Conservation (phyloP, 2,113 vertebrate species). For the Nanorana parkeri region DNA sequence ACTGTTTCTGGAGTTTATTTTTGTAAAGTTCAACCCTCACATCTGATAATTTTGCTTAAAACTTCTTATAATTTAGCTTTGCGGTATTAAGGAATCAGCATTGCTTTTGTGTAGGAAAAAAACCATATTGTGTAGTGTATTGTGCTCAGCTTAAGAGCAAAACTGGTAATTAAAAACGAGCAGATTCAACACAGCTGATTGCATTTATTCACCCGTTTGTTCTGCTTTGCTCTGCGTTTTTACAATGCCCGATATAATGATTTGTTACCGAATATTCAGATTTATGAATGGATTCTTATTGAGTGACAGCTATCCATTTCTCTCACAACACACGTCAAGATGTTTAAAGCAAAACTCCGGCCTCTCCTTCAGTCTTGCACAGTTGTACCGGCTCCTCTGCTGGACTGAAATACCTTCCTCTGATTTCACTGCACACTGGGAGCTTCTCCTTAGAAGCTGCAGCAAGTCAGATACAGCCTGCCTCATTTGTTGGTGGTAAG, state of each 20-base stretch:
- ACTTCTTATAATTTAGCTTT: slow-evolving; percentile 67
- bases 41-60: slow-evolving; percentile 60
- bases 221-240: slow-evolving; percentile 34
- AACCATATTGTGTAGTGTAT: slow-evolving; percentile 74
- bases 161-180: slow-evolving; percentile 75
- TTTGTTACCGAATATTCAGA: slow-evolving; percentile 10
- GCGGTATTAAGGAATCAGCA: slow-evolving; percentile 74
- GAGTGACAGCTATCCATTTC: slow-evolving; percentile 6
- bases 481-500: too few relatives aligned
- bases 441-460: too few relatives aligned
- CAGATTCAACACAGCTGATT: slow-evolving; percentile 75
- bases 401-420: too few relatives aligned
- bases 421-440: too few relatives aligned
- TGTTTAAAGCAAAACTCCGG: too few relatives aligned
- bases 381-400: too few relatives aligned
- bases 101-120: slow-evolving; percentile 62
- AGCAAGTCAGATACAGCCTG: too few relatives aligned
- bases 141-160: slow-evolving; percentile 74
- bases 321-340: too few relatives aligned
- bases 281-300: slow-evolving; percentile 6
- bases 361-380: too few relatives aligned
- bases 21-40: not conserved
- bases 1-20: slow-evolving; percentile 9
- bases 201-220: slow-evolving; percentile 66
- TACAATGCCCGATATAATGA: slow-evolving; percentile 37